Evolutionary conservation across 2,888 invertebrate species (phyloP), one percentile per base, ranked within the genome.

Genomic region (Leptothorax acervorum): DNA sequence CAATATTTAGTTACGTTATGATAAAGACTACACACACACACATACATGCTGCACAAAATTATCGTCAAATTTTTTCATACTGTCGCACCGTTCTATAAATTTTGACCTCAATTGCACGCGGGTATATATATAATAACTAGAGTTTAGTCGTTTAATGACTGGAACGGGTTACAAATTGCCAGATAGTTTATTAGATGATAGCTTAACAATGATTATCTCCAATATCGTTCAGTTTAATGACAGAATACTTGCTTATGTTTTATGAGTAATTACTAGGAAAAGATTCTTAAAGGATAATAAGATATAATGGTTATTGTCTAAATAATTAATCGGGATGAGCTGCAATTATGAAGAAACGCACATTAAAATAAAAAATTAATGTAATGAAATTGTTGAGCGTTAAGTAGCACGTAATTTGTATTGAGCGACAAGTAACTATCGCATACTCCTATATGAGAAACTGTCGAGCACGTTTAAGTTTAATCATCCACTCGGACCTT

Each of bases 141-240:
- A 76, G 79, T 87, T 87, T 83, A 88, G 75, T 60, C 62, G 82
- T 75, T 71, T 73, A 88, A 88, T 81, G 82, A 63, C 71, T 81
- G 85, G 85, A 83, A 81, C 82, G 74, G 63, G n/a, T 70, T 73
- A 51, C 66, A 63, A 51, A 75, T 81, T 78, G 48, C 81, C 60
- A 76, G 86, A 76, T 82, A 82, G 60, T 79, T 82, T 75, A 78
- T 86, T 84, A 84, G 74, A 84, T 76, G 83, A 79, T 85, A 79
- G 70, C 65, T 45, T 62, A 23, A 73, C 73, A 78, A 79, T 82
- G 63, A 78, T 83, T 78, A 66, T 74, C 42, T 75, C 4, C n/a
- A 66, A 82, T 82, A 74, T 45, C 28, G 39, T 35, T 31, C 35
- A 12, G 60, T 79, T 79, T 71, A 71, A 28, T 35, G 73, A 60